phyloP scores from a whole-genome alignment of 1,140 invertebrate genomes.

The Daktulosphaira vitifoliae region DNA sequence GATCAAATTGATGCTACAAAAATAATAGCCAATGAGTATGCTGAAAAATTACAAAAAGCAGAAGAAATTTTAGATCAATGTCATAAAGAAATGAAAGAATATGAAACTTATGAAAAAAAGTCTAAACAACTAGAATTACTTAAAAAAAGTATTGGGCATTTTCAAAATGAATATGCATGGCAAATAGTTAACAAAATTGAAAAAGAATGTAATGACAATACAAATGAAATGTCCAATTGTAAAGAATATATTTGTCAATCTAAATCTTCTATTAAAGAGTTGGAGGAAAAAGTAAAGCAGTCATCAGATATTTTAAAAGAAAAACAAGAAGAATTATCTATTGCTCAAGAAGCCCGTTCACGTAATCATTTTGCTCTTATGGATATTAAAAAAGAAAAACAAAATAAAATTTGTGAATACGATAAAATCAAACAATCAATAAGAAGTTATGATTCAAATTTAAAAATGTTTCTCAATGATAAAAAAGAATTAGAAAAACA shows the following conservation, averaged over 20 bases:
- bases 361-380: slow-evolving; percentile 7
- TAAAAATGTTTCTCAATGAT: not conserved
- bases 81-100: slow-evolving; percentile 16
- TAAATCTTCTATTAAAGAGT: not conserved
- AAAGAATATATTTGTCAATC: not conserved
- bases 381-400: not conserved
- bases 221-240: not conserved
- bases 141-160: not conserved
- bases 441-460: not conserved
- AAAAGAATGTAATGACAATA: not conserved
- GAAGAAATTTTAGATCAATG: not conserved
- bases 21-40: not conserved
- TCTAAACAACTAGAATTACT: not conserved
- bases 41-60: not conserved
- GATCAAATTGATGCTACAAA: slow-evolving; percentile 13
- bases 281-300: not conserved
- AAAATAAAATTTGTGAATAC: not conserved
- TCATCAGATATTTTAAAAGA: not conserved
- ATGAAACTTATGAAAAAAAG: slow-evolving; percentile 1
- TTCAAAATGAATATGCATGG: slow-evolving; percentile 25
- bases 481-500: slow-evolving; percentile 8
- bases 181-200: not conserved
- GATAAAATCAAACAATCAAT: not conserved
- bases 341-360: not conserved
- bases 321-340: not conserved